A percentile compares a stretch with the other conserved stretches of the same genome.
Evolutionary conservation across 2,888 invertebrate species (phyloP).

Genomic region (Phanerotoma sp.): DNA sequence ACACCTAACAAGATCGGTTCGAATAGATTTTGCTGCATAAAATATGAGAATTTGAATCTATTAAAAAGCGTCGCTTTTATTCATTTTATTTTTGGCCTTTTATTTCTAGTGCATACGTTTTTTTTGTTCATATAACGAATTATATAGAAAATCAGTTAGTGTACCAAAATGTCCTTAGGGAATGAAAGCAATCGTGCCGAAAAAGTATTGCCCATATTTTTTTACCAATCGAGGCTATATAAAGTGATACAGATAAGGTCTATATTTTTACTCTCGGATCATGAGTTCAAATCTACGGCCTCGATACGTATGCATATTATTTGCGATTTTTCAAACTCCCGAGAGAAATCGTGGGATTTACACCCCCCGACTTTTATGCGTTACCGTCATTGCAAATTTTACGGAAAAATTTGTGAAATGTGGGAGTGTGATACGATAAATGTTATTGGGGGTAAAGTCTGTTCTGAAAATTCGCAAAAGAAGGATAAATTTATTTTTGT

Average conservation of each 20-base stretch:
- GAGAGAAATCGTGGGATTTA: constrained; percentile 55
- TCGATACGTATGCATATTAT: constrained; percentile 43
- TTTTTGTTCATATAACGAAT: too few species aligned
- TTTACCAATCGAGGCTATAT: not conserved
- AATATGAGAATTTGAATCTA: too few species aligned
- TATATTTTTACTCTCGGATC: constrained; percentile 37
- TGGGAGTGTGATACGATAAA: too few species aligned
- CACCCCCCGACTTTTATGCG: constrained; percentile 33
- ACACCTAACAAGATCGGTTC: too few species aligned
- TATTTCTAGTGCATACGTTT: too few species aligned
- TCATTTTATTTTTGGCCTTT: too few species aligned
- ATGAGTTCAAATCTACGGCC: not conserved
- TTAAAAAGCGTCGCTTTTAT: too few species aligned
- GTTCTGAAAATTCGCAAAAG: too few species aligned
- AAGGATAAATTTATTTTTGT: too few species aligned
- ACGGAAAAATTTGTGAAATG: not conserved
- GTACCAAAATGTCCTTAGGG: constrained; percentile 37
- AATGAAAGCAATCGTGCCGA: constrained; percentile 23
- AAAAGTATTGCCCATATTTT: constrained; percentile 27
- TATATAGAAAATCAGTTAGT: constrained; percentile 25
- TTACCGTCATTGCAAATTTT: constrained; percentile 46
- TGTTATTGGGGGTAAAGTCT: too few species aligned
- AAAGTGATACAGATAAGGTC: constrained; percentile 13
- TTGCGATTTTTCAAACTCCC: constrained; percentile 49
- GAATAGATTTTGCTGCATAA: too few species aligned